phyloP scores from a whole-genome alignment of 2,797 vertebrate genomes.

The Peromyscus nudipes region DNA sequence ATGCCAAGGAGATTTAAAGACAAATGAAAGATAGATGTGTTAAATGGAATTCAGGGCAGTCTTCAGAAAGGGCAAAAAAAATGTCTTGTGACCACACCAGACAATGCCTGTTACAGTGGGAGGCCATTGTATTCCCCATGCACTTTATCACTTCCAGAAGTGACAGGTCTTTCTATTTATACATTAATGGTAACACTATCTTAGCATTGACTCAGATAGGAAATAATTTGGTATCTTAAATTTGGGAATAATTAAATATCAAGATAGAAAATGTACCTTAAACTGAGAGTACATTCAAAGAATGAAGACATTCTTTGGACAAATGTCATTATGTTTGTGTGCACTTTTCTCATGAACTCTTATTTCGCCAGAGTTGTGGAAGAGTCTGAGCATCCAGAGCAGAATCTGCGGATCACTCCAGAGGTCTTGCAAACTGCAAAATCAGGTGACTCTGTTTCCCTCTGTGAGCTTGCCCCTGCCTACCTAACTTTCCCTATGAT shows the following conservation, averaged over 20 bases:
- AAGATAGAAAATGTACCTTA: not conserved
- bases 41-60: not conserved
- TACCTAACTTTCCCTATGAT: not conserved
- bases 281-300: not conserved
- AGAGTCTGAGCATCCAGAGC: not conserved
- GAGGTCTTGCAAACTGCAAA: not conserved
- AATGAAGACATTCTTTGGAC: conserved; percentile 14
- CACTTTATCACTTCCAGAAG: not conserved
- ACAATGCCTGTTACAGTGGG: not conserved
- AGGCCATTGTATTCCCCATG: not conserved
- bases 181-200: not conserved
- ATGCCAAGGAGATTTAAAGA: not conserved
- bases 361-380: not conserved
- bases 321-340: not conserved
- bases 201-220: not conserved
- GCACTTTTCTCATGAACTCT: not conserved
- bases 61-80: not conserved
- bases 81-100: not conserved
- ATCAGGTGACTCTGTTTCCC: not conserved
- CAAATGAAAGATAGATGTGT: not conserved
- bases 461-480: not conserved
- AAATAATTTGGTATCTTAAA: not conserved
- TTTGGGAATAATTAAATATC: not conserved
- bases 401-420: not conserved
- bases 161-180: not conserved